Base-by-base conservation (phyloP, 2,888 invertebrate genomes). In the Ephialtes manifestator region DNA sequence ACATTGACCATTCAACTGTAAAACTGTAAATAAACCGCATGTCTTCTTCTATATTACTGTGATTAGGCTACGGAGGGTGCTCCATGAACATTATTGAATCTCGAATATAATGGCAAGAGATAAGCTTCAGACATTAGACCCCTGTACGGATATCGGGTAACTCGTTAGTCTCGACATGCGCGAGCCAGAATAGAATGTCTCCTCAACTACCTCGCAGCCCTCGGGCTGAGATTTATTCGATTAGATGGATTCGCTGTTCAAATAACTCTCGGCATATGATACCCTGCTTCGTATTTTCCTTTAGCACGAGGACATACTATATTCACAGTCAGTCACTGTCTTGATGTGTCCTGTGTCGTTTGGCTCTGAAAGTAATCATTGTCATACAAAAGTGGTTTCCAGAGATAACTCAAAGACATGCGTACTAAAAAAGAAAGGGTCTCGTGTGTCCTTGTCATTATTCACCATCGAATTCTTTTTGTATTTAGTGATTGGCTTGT, bases 201-300 rank as follows among this genome's bases (percentile, higher is more conserved):
- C 35, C 71, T 55, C 67, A 39, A 55, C n/a, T 67, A 46, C n/a
- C 48, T 35, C 39, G 31, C 68, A 55, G 79, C 84, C 68, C 43
- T 60, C 70, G 43, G 79, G 70, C 63, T 78, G 88, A 89, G 91
- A 91, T 91, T 91, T 91, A 90, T 91, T 87, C 86, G 89, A 91
- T 90, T 91, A 89, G 55, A 70, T 79, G 82, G 87, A 90, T 88
- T 89, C 85, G 77, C 83, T 86, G 75, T 75, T 87, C 82, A 86
- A 88, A 85, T 84, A 85, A 88, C 72, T 55, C 81, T 58, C 58
- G 75, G 60, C 75, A 81, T 68, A 28, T 35, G 80, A 75, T 75
- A 70, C 53, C 43, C n/a, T 53, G 18, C n/a, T 46, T 11, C 31
- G 58, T 20, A 48, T 15, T 43, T 55, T 13, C 13, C 20, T 60